Evolutionary conservation across 2,888 invertebrate genomes (phyloP), one percentile per base, ranked within the genome.

Genomic region (Phytoseiulus persimilis): DNA sequence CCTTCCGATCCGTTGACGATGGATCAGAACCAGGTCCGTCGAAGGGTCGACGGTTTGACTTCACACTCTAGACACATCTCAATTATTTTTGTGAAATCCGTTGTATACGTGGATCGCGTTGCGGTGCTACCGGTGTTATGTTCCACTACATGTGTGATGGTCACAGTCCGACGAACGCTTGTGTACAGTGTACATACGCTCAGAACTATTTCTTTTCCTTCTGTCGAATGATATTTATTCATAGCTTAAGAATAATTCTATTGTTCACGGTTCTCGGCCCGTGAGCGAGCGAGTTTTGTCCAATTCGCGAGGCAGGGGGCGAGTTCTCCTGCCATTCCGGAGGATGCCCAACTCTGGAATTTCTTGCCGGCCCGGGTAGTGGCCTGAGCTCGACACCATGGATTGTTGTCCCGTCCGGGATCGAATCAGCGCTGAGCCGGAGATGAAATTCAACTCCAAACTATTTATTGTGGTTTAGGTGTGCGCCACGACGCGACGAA

Each of bases 41-140:
- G 18, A 65, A 14, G 65, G 28, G 23, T 14, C 65, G 65, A 11
- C 28, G 18, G 65, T 65, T 3, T 65, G 65, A 65, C 18, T 65
- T 18, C 28, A 65, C 2, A 65, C 14, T 14, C 14, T 65, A 65
- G 65, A 65, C 65, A 65, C 65, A 65, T 65, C 65, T 65, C 23
- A 65, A 65, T 65, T 28, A 65, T 65, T 65, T 65, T 65, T 65
- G 65, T 65, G 65, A 65, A 65, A 65, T 65, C 65, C 65, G 18
- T 65, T 65, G 23, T 23, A 65, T 65, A 65, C 65, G 65, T 65
- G 65, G 65, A 65, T 65, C 65, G 65, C 65, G 65, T 65, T 65
- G 65, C 65, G 65, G 65, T 65, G 65, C 65, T 65, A 65, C 65
- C 65, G 65, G 65, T 65, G 65, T 65, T 65, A 65, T 65, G 65